Conservation (phyloP, 2,888 invertebrate genomes). For the Acanthosoma haemorrhoidale region DNA sequence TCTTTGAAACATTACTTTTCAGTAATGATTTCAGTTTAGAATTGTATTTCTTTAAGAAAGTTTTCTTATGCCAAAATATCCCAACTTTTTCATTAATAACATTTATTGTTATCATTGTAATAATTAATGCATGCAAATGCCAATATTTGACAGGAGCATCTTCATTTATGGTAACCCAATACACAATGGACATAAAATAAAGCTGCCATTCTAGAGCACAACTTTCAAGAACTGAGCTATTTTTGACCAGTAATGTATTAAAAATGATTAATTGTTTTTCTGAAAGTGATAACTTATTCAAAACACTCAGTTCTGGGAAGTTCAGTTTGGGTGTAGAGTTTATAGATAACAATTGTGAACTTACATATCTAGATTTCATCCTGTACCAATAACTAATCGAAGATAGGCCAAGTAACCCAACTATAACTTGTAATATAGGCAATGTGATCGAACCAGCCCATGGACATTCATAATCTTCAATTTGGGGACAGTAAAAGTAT, state of each 20-base stretch:
- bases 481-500: conserved; percentile 63
- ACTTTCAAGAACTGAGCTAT: conserved; percentile 44
- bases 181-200: conserved; percentile 55
- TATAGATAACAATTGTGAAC: background rate
- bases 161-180: conserved; percentile 52
- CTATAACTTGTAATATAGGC: conserved; percentile 59
- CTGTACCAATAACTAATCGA: conserved; percentile 34
- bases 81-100: conserved; percentile 57
- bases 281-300: background rate
- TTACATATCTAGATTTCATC: background rate
- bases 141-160: conserved; percentile 46
- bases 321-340: background rate
- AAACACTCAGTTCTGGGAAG: conserved; percentile 17
- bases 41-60: conserved; percentile 51
- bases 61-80: conserved; percentile 50
- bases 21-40: conserved; percentile 45
- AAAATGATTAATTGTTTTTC: conserved; percentile 24
- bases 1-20: conserved; percentile 41
- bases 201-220: conserved; percentile 58
- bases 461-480: conserved; percentile 60
- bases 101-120: conserved; percentile 56
- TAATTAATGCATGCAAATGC: conserved; percentile 55
- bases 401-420: conserved; percentile 45
- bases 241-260: conserved; percentile 24
- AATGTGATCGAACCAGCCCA: conserved; percentile 58